Base-by-base conservation (phyloP, 2,113 vertebrate species). In the Leucopsar rothschildi region DNA sequence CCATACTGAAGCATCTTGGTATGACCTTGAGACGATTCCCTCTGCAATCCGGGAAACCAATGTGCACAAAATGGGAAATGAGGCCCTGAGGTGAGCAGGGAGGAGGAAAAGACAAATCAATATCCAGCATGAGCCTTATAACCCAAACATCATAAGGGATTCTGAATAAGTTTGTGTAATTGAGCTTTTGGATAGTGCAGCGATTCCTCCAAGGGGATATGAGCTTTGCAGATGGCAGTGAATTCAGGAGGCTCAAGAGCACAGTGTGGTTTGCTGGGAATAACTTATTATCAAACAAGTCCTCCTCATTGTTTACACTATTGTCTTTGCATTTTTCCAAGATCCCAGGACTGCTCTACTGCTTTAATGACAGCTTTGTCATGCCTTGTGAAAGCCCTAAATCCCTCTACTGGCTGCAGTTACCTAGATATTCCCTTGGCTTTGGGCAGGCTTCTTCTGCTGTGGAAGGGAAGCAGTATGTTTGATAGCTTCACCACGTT, bases 21-120 rank as follows among this genome's bases (percentile, higher is more conserved):
- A 53, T 82, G 92, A 93, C 95, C 90, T 96, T 96, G 92, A 89
- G 80, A 87, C 39, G 82, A 55, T 61, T 93, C 68, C 70, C 61
- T 70, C 60, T 61, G 73, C 75, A 63, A 68, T 88, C 85, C 29
- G 75, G 68, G 91, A 94, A 88, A 77, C 85, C 81, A 61, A 2
- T 39, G 71, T 85, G 82, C 37, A 63, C 56, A 76, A 93, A 90
- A 82, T 65, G 59, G 83, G 81, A 95, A 86, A 95, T 55, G n/a
- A 93, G 78, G 45, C 55, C 84, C 57, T 0, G 10, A 78, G 79
- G 66, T 5, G 6, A 80, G 28, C 42, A 23, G 57, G 39, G 72
- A 77, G 53, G 78, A 88, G 33, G 85, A 95, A 77, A 80, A 76
- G 75, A 83, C 84, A 69, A 73, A 45, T 72, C 68, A 35, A 91